Evolutionary conservation across 2,797 vertebrate genomes (phyloP).

Genomic region (Atherinosoma microstoma): DNA sequence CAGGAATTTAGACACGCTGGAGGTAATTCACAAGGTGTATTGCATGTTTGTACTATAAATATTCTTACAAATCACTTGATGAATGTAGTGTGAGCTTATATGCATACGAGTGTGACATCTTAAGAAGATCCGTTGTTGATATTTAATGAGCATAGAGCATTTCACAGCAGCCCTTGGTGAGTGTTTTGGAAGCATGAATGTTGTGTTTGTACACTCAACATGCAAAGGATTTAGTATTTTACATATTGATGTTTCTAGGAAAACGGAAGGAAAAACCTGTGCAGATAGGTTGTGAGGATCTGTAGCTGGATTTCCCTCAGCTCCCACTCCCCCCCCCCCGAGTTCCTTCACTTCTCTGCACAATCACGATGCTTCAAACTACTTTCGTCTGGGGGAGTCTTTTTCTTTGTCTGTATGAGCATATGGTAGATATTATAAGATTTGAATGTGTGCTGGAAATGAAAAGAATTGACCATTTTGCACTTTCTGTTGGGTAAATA

Average conservation of each 20-base stretch:
- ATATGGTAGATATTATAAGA: slow-evolving; percentile 76
- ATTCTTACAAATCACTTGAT: slow-evolving; percentile 18
- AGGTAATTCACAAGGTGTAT: slow-evolving; percentile 22
- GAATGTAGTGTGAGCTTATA: neutral
- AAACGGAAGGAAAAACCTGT: slow-evolving; percentile 28
- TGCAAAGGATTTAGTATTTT: slow-evolving; percentile 8
- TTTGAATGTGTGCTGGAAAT: slow-evolving; percentile 69
- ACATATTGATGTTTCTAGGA: slow-evolving; percentile 31
- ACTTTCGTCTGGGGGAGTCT: slow-evolving; percentile 42
- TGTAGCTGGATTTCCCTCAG: slow-evolving; percentile 55
- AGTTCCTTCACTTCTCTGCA: slow-evolving; percentile 31
- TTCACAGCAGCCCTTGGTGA: slow-evolving; percentile 10
- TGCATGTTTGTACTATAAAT: slow-evolving; percentile 27
- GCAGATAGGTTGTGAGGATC: slow-evolving; percentile 42
- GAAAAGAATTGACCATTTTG: slow-evolving; percentile 66
- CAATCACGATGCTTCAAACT: slow-evolving; percentile 40
- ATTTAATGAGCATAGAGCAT: slow-evolving; percentile 21
- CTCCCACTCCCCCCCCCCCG: slow-evolving; percentile 9
- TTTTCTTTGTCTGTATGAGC: slow-evolving; percentile 57
- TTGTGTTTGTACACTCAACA: slow-evolving; percentile 9
- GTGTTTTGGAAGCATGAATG: slow-evolving; percentile 19
- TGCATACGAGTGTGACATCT: slow-evolving; percentile 2
- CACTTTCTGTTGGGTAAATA: slow-evolving; percentile 68
- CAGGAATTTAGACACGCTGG: slow-evolving; percentile 25
- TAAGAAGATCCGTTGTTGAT: slow-evolving; percentile 21